Base-by-base conservation (phyloP, 1,140 invertebrate genomes). In the Lanistes nyassanus region DNA sequence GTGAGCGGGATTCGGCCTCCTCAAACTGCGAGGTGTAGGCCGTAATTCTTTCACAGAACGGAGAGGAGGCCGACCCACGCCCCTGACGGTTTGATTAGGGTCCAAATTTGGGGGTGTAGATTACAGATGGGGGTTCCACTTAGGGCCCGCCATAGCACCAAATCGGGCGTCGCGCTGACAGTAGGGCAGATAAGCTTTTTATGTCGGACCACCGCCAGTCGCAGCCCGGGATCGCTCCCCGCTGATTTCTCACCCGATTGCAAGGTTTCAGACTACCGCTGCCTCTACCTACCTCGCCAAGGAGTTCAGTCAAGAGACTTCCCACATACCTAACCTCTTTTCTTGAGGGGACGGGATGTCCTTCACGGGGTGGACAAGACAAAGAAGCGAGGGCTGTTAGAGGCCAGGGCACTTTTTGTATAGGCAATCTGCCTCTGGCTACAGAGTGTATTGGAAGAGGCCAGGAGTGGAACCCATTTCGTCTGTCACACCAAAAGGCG, bases 181-280 rank as follows among this genome's bases (percentile, higher is more conserved):
- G 55, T 39, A 36, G 51, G 42, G 39, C 51, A 13, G 74, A 75
- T 75, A 68, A 75, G 53, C 36, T 51, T 75, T 75, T 66, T 68
- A 68, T 67, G 60, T 51, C 53, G 31, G 74, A 75, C 74, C 62
- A 67, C 74, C 62, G 74, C 67, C 31, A 56, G 3, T n/a, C 37
- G n/a, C 31, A n/a, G 37, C 23, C 11, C 39, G 21, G 9, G 31
- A 21, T 29, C 39, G 21, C 31, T 29, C n/a, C 29, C 65, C 23
- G 29, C 29, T 31, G 65, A 36, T 47, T 47, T 47, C 42, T 47
- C 42, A 47, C 42, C 42, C 42, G 42, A 47, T 47, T 47, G 42
- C 42, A 47, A 16, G 42, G 42, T 9, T 16, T 47, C 42, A 16
- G 5, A 47, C 42, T 47, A 47, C 42, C 42, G n/a, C n/a, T n/a